Percentiles rank a stretch among this genome's conserved stretches.
Evolutionary conservation across 2,888 invertebrate genomes (phyloP).

Genomic region (Bruchidius siliquastri): DNA sequence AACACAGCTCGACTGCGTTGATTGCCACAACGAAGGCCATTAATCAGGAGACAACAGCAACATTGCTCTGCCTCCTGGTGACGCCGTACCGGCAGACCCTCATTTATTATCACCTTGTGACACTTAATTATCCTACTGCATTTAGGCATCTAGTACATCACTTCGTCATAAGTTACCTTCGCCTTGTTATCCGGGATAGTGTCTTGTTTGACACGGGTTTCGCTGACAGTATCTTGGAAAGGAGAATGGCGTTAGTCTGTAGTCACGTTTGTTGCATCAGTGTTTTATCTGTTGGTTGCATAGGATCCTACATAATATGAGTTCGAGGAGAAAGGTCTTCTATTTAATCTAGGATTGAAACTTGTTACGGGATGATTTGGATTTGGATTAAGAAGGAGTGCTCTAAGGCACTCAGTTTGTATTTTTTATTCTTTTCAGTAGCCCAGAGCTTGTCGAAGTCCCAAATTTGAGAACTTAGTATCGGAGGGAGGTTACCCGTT

Average conservation of each 20-base stretch:
- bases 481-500: no score
- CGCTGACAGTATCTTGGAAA: background rate
- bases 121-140: conserved; percentile 39
- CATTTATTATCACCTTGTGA: conserved; percentile 40
- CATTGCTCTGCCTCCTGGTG: background rate
- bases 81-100: conserved; percentile 32
- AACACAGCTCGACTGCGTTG: conserved; percentile 43
- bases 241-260: background rate
- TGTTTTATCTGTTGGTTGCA: no score
- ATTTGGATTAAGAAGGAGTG: no score
- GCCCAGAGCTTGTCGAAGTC: no score
- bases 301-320: no score
- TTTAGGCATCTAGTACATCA: conserved; percentile 29
- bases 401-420: no score
- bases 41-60: conserved; percentile 41
- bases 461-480: no score
- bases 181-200: background rate
- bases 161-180: conserved; percentile 24
- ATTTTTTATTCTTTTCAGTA: no score
- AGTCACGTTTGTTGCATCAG: no score
- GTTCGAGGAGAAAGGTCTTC: no score
- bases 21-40: conserved; percentile 44
- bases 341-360: no score
- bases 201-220: background rate
- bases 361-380: no score